phyloP scores from a whole-genome alignment of 2,888 invertebrate species.

The Troglohyphantes excavatus region DNA sequence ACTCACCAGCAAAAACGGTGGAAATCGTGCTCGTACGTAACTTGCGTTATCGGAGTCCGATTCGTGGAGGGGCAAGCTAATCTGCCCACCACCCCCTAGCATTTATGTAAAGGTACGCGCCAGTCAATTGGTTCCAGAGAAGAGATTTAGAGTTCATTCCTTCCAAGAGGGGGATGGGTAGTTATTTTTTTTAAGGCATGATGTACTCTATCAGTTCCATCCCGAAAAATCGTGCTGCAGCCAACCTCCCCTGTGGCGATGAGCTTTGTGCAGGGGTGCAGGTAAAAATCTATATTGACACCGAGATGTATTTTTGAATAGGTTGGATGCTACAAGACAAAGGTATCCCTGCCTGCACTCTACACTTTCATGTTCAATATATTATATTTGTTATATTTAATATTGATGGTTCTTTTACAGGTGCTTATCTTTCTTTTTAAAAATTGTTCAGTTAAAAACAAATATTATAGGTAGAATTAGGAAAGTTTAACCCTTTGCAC shows the following conservation, averaged over 20 bases:
- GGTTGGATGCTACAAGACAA: not conserved
- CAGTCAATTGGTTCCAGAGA: slow-evolving; percentile 48
- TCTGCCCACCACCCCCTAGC: slow-evolving; percentile 31
- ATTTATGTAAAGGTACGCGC: slow-evolving; percentile 22
- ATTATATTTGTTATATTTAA: too few species aligned
- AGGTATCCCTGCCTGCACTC: too few species aligned
- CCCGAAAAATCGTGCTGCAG: slow-evolving; percentile 36
- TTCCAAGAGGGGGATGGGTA: not conserved
- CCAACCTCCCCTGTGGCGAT: slow-evolving; percentile 25
- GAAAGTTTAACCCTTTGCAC: too few species aligned
- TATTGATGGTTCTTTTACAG: too few species aligned
- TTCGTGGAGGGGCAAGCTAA: slow-evolving; percentile 19
- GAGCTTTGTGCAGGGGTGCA: not conserved
- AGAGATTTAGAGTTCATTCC: slow-evolving; percentile 55
- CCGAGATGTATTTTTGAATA: not conserved
- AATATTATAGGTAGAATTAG: too few species aligned
- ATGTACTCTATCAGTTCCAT: slow-evolving; percentile 37
- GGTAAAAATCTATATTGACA: not conserved
- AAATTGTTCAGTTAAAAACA: too few species aligned
- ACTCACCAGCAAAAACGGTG: slow-evolving; percentile 31
- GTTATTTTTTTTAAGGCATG: slow-evolving; percentile 15
- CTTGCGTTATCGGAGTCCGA: slow-evolving; percentile 32
- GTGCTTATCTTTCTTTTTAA: too few species aligned
- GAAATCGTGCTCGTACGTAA: slow-evolving; percentile 44
- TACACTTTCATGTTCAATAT: too few species aligned